phyloP scores from a whole-genome alignment of 2,888 invertebrate genomes.

The Cyclophora albipunctata region DNA sequence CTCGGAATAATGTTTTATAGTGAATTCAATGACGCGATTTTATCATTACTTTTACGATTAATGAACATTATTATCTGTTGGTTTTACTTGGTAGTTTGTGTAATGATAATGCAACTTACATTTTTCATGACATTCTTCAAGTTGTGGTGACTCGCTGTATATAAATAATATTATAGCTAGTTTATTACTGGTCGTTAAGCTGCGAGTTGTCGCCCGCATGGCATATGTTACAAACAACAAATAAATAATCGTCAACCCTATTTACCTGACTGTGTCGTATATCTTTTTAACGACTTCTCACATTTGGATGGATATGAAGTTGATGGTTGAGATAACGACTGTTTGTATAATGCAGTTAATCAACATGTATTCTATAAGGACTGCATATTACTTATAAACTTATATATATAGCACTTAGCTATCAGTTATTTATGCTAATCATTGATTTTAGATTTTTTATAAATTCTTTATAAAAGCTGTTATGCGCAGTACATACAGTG shows the following conservation, averaged over 20 bases:
- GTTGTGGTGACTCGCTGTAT: constrained; percentile 4
- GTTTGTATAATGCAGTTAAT: constrained; percentile 3
- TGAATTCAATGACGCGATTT: not conserved
- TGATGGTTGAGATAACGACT: constrained; percentile 15
- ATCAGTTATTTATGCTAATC: no score
- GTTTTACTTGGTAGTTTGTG: constrained; percentile 12
- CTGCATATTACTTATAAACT: no score
- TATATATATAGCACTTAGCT: no score
- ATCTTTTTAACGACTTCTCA: constrained; percentile 45
- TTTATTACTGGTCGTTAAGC: constrained; percentile 23
- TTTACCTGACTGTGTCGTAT: constrained; percentile 26
- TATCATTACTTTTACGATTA: no score
- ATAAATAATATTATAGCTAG: constrained; percentile 15
- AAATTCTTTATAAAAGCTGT: no score
- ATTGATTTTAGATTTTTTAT: no score
- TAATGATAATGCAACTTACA: constrained; percentile 18
- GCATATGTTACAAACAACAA: constrained; percentile 14
- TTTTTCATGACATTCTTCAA: constrained; percentile 16
- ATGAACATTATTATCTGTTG: constrained; percentile 4
- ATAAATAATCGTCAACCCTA: constrained; percentile 14
- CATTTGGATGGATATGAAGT: constrained; percentile 24
- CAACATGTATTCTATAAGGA: constrained; percentile 2
- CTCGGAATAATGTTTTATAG: constrained; percentile 16
- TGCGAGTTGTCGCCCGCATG: constrained; percentile 15
- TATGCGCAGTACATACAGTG: no score